A percentile compares a stretch with the other conserved stretches of the same genome.
These are phyloP conservation scores for Enteromius unitaeniatus DNA, from an alignment of 2,797 vertebrate species.

Conservation along the genomic window DNA sequence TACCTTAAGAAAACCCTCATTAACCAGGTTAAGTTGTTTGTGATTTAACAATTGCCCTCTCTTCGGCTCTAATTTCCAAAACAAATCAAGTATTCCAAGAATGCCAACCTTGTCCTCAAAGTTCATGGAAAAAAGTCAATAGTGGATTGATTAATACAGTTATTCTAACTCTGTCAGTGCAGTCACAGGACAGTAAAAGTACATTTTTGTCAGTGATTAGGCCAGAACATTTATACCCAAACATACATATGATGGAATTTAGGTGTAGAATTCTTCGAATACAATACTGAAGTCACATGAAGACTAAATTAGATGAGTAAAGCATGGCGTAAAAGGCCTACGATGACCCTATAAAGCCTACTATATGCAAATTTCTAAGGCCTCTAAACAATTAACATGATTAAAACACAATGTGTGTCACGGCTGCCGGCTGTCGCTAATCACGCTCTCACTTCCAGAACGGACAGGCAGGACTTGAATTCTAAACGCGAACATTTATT, in stretches of 20 bases:
- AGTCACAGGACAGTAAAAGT: constrained; percentile 30
- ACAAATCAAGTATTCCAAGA: constrained; percentile 50
- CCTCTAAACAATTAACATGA: no score
- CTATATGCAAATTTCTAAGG: no score
- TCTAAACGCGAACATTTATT: no score
- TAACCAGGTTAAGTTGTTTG: constrained; percentile 42
- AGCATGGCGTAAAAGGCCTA: no score
- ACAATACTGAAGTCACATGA: not conserved
- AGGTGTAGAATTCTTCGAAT: not conserved
- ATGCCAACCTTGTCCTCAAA: constrained; percentile 45
- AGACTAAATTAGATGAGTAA: not conserved
- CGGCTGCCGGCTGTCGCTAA: no score
- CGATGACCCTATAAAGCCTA: no score
- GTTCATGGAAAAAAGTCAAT: constrained; percentile 45
- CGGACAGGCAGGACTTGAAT: no score
- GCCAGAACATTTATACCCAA: not conserved
- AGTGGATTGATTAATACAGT: constrained; percentile 53
- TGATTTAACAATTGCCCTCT: constrained; percentile 30
- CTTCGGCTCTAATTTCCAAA: constrained; percentile 42
- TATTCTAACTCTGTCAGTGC: not conserved
- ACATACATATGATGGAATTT: not conserved
- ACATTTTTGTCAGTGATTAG: constrained; percentile 22
- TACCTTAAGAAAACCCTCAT: constrained; percentile 35
- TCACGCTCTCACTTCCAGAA: no score
- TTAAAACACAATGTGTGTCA: no score